These are phyloP conservation scores for Calidris pygmaea DNA, from an alignment of 2,113 vertebrate species.

Conservation along the genomic window DNA sequence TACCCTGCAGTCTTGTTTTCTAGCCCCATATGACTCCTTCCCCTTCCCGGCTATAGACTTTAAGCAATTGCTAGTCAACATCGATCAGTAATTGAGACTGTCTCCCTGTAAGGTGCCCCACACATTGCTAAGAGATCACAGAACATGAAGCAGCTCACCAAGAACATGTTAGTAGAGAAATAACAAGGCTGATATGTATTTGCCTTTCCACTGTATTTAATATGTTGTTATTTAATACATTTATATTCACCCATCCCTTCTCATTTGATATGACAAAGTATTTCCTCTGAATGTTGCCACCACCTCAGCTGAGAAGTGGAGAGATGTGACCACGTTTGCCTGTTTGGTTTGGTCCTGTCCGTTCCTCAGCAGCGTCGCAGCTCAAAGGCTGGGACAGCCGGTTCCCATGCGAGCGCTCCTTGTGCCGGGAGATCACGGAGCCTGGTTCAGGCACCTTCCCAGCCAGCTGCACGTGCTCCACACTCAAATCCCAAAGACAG, in stretches of 20 bases:
- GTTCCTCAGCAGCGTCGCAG: neutral
- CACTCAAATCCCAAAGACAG: neutral
- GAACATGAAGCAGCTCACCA: neutral
- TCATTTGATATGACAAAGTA: neutral
- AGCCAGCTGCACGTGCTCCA: neutral
- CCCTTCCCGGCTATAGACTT: neutral
- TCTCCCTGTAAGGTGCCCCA: neutral
- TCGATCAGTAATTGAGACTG: rapidly evolving
- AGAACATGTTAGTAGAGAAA: neutral
- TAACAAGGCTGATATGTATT: neutral
- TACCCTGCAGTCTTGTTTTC: neutral
- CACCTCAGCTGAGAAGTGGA: neutral
- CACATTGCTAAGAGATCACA: neutral
- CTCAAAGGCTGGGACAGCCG: neutral
- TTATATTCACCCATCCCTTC: neutral
- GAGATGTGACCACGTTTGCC: neutral
- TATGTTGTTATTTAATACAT: neutral
- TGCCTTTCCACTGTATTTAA: neutral
- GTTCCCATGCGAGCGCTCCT: neutral
- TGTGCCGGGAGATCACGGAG: neutral
- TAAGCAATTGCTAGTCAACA: rapidly evolving
- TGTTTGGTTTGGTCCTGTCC: neutral
- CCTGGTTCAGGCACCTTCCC: neutral
- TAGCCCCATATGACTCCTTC: neutral
- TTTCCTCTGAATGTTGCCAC: neutral